Conservation (phyloP, 2,888 invertebrate species). For the Parochlus steinenii region DNA sequence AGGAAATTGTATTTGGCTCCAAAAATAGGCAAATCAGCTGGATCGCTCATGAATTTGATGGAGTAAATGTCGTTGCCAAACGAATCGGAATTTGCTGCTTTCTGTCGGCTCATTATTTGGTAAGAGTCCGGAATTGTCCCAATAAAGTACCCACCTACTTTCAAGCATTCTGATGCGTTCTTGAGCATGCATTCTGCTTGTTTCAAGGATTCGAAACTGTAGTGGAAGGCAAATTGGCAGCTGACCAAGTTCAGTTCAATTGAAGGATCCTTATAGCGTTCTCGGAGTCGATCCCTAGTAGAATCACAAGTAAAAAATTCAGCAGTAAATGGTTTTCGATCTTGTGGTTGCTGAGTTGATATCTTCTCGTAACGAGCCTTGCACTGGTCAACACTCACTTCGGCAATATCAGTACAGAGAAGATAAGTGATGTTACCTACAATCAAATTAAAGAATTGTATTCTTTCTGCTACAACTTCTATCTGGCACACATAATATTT, state of each 20-base stretch:
- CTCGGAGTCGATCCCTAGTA: constrained; percentile 62
- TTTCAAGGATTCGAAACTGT: constrained; percentile 74
- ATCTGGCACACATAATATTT: too few species aligned
- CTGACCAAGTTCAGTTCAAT: constrained; percentile 77
- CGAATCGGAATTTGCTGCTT: constrained; percentile 35
- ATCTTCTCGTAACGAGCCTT: constrained; percentile 65
- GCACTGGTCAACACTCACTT: constrained; percentile 82
- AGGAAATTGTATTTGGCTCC: constrained; percentile 93
- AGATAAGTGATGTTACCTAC: constrained; percentile 55
- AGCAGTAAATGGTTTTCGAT: constrained; percentile 50
- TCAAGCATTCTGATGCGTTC: constrained; percentile 81
- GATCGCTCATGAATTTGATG: constrained; percentile 53
- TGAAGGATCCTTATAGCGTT: constrained; percentile 60
- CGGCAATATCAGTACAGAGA: constrained; percentile 87
- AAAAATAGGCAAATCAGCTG: constrained; percentile 62
- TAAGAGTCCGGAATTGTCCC: constrained; percentile 92
- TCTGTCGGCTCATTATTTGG: constrained; percentile 66
- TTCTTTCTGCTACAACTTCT: too few species aligned
- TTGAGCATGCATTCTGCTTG: constrained; percentile 86
- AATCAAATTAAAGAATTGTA: too few species aligned
- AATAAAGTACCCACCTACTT: constrained; percentile 85
- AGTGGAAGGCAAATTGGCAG: constrained; percentile 98
- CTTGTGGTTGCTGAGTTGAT: constrained; percentile 24
- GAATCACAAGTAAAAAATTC: constrained; percentile 89
- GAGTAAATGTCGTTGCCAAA: constrained; percentile 69